Evolutionary conservation across 92 coral and sea anemone species (phyloP), one percentile per base, ranked within the genome.

Genomic region (Epizoanthus stellaris): DNA sequence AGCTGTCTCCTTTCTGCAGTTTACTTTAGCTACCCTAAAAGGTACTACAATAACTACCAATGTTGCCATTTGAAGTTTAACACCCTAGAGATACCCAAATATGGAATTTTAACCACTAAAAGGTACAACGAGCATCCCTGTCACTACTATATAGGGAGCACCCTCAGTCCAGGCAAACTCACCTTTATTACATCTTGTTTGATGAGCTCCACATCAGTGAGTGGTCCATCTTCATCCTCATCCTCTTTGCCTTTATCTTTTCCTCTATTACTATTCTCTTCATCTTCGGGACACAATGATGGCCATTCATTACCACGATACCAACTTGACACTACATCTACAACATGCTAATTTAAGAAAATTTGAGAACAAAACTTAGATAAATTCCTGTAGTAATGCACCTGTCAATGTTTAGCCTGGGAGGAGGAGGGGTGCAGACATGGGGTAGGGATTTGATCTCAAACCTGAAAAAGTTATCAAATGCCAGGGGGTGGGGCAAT

Each of bases 121-220:
- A 75, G 82, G 42, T 52, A 11, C 5, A 6, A 23, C 21, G 21
- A 62, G 9, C 21, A 34, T 12, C 7, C 69, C 59, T 52, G 9
- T 16, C 67, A 67, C 54, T 49, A 34, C 19, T 3, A 21, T 20
- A 14, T 5, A 17, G 13, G 3, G 34, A 3, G 25, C 36, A 30
- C 36, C 36, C 2, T 30, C 39, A 14, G 52, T 45, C 52, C 52
- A 45, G 10, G 16, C 15, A 1, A 7, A 19, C 80, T 19, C 61
- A 92, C 99, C 88, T 93, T 97, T 4, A 94, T 87, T 59, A 87
- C 87, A 89, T 97, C 98, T 72, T 91, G 89, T 70, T 91, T 97
- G 62, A 95, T 88, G 53, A 89, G 82, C 69, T 97, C 94, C 84
- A 93, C 95, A 88, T 97, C 99, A 15, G 95, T 92, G 30, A 89